Evolutionary conservation across 2,113 vertebrate species (phyloP).

Genomic region (Thinocorus orbignyianus): DNA sequence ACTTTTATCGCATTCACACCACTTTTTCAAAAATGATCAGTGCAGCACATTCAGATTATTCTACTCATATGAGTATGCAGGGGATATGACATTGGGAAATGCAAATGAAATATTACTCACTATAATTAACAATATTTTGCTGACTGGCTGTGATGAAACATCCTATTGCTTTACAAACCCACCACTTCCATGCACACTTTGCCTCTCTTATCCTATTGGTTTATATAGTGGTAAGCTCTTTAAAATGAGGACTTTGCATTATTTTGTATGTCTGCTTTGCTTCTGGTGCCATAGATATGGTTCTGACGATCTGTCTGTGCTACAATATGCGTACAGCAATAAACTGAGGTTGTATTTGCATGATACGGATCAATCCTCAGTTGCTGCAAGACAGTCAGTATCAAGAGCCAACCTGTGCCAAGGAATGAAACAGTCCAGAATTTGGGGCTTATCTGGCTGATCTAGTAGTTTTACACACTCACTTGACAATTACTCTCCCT

Average conservation of each 20-base stretch:
- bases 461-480: background rate
- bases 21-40: background rate
- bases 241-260: background rate
- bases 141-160: background rate
- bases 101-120: background rate
- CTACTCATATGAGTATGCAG: background rate
- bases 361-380: background rate
- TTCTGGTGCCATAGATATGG: background rate
- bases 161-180: background rate
- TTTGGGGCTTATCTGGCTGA: background rate
- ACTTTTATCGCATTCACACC: background rate
- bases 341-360: background rate
- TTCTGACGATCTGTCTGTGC: rapidly evolving
- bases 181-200: rapidly evolving
- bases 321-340: background rate
- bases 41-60: background rate
- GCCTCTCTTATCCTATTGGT: background rate
- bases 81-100: background rate
- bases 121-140: background rate
- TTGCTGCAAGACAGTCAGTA: background rate
- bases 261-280: background rate
- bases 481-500: background rate
- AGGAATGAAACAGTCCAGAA: background rate
- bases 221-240: background rate
- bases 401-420: background rate